Base-by-base conservation (phyloP, 1,140 invertebrate species). In the Lucilia sericata region DNA sequence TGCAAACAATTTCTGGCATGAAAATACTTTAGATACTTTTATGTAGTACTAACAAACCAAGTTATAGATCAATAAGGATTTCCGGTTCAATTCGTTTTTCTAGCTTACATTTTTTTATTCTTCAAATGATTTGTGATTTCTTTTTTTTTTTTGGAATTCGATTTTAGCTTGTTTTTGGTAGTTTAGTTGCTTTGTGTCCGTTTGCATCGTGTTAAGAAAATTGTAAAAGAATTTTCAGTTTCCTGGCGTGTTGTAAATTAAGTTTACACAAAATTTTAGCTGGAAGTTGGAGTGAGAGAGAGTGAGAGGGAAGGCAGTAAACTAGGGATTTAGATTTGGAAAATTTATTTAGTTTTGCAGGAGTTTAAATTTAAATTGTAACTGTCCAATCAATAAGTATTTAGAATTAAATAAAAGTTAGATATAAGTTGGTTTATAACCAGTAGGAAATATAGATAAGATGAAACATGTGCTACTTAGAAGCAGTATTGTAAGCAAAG, bases 51-150 rank as follows among this genome's bases (percentile, higher is more conserved):
- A 60, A 60, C 19, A 70, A 70, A 70, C 65, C 75, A 42, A 49
- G 30, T 49, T 78, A 42, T 78, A 36, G 75, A 78, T 78, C 75
- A 78, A 78, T 78, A 78, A 78, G 75, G 75, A 78, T 78, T 30
- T 78, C 75, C 75, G 75, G 25, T 78, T 34, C 75, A 78, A 42
- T 78, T 42, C 47, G 7, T 42, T 76, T 76, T 76, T 21, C 74
- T 42, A 42, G 5, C 13, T 30, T 42, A 34, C 36, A 34, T 76
- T 49, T 49, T 76, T 76, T 30, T 5, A 42, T 42, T 5, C 42
- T 42, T 42, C 5, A 42, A 42, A 42, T 42, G 42, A 42, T 42
- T 42, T 36, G 34, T 25, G 13, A 36, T 78, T 49, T 34, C n/a
- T 36, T 47, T 34, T 78, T 19, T 17, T 5, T 42, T 14, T 42